Conservation (phyloP, 2,888 invertebrate genomes). For the Parapristionchus giblindavisi region DNA sequence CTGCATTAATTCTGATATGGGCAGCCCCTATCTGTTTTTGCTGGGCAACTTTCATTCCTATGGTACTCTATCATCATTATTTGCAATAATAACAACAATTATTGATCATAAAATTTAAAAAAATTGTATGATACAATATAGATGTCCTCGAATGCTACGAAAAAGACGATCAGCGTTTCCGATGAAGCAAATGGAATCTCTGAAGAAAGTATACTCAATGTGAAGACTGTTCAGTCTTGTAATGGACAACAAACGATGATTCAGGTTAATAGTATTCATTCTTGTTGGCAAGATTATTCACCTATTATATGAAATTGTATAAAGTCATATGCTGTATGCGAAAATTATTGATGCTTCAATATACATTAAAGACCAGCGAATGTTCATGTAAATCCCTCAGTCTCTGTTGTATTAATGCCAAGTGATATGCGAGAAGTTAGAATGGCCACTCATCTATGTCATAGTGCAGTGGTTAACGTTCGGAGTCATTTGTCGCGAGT, state of each 20-base stretch:
- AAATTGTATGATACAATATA: background rate
- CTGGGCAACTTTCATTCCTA: conserved; percentile 3
- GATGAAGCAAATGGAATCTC: conserved; percentile 34
- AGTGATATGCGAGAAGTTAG: too few species aligned
- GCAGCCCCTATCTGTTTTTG: conserved; percentile 2
- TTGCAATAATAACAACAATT: background rate
- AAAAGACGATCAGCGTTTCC: background rate
- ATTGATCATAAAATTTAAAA: background rate
- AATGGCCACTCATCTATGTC: too few species aligned
- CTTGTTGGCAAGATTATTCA: too few species aligned
- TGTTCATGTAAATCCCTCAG: background rate
- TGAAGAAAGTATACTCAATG: conserved; percentile 23
- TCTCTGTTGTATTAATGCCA: background rate
- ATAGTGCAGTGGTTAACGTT: too few species aligned
- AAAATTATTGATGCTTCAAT: too few species aligned
- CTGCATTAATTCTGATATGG: conserved; percentile 13
- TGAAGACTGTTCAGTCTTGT: conserved; percentile 18
- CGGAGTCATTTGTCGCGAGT: too few species aligned
- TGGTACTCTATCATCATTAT: background rate
- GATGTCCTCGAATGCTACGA: background rate
- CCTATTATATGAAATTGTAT: too few species aligned
- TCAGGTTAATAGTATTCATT: conserved; percentile 20
- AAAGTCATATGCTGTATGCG: too few species aligned
- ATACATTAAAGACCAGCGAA: background rate
- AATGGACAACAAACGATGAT: conserved; percentile 35